phyloP scores from a whole-genome alignment of 2,797 vertebrate species.

The Micropoecilia bifurca region DNA sequence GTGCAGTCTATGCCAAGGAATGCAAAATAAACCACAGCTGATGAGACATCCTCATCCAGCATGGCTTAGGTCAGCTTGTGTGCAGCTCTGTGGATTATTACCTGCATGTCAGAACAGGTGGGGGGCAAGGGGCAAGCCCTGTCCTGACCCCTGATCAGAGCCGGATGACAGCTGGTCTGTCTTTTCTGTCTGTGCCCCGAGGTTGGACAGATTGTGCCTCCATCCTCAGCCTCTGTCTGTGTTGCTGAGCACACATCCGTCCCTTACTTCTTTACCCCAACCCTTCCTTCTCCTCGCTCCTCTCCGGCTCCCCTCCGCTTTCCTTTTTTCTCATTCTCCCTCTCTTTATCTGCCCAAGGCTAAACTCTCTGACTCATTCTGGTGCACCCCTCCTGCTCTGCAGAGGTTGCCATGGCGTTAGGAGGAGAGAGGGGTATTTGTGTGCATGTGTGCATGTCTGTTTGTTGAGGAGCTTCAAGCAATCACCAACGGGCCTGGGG shows the following conservation, averaged over 20 bases:
- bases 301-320: constrained; percentile 46
- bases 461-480: constrained; percentile 54
- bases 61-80: constrained; percentile 14
- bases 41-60: not conserved
- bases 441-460: constrained; percentile 8
- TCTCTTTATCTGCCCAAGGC: constrained; percentile 73
- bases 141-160: constrained; percentile 53
- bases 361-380: constrained; percentile 80
- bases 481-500: constrained; percentile 54
- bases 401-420: constrained; percentile 71
- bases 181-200: constrained; percentile 38
- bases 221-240: constrained; percentile 12
- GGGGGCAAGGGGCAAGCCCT: constrained; percentile 37
- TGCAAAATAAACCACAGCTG: not conserved
- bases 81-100: constrained; percentile 44
- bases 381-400: constrained; percentile 38
- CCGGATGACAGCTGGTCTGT: constrained; percentile 61
- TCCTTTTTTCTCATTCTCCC: constrained; percentile 33
- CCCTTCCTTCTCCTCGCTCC: constrained; percentile 44
- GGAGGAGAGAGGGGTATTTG: constrained; percentile 26
- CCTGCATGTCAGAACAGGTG: constrained; percentile 63
- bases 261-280: constrained; percentile 49
- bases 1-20: not conserved
- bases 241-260: constrained; percentile 10
- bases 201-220: constrained; percentile 20